Conservation (phyloP, 2,888 invertebrate genomes). For the Agriopis leucophaearia region DNA sequence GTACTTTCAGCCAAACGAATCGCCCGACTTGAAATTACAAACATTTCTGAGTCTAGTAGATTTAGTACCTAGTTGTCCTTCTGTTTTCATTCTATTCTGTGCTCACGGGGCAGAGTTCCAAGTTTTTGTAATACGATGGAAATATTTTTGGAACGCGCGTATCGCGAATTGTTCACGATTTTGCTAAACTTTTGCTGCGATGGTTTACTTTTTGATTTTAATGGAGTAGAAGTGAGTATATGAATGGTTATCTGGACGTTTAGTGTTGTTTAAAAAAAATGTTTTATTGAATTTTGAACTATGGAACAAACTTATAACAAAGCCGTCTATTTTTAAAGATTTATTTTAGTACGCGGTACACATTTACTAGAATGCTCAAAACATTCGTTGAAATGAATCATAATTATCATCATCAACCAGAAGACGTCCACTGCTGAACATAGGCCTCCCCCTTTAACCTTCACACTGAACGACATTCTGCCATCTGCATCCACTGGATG, state of each 20-base stretch:
- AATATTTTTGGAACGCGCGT: slow-evolving; percentile 50
- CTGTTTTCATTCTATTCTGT: slow-evolving; percentile 39
- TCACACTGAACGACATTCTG: no score
- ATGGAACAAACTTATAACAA: not conserved
- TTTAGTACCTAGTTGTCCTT: slow-evolving; percentile 27
- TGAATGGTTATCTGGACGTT: slow-evolving; percentile 11
- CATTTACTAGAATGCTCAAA: no score
- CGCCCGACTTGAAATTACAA: slow-evolving; percentile 24
- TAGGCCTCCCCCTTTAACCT: no score
- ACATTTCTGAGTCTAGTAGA: slow-evolving; percentile 33
- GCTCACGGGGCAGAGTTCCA: slow-evolving; percentile 48
- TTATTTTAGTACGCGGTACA: not conserved
- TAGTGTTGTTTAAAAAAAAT: slow-evolving; percentile 13
- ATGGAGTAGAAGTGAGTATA: slow-evolving; percentile 35
- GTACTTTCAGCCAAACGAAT: slow-evolving; percentile 11
- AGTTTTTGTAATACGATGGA: slow-evolving; percentile 52
- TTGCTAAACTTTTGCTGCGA: slow-evolving; percentile 37
- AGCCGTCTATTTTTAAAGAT: not conserved
- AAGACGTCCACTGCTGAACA: no score
- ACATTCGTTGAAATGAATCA: no score
- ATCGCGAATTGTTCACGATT: slow-evolving; percentile 50
- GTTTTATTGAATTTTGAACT: slow-evolving; percentile 1
- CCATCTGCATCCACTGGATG: no score
- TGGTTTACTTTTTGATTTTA: slow-evolving; percentile 42
- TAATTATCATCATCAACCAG: no score